Evolutionary conservation across 2,888 invertebrate species (phyloP).

Genomic region (Drosophila mimetica): DNA sequence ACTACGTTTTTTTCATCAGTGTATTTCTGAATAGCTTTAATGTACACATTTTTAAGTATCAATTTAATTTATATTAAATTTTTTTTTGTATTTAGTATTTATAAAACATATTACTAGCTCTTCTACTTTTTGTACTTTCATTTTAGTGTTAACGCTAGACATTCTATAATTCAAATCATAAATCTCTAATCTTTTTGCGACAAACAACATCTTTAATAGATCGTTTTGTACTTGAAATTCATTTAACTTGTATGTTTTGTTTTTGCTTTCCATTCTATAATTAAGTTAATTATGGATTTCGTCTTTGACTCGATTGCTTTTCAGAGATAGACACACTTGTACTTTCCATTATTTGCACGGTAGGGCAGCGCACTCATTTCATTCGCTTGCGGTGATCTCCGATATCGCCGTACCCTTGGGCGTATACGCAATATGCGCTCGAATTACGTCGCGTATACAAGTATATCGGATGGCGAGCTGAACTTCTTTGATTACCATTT

Average conservation of each 20-base stretch:
- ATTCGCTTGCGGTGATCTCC: slow-evolving; percentile 5
- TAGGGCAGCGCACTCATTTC: neutral
- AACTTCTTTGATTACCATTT: slow-evolving; percentile 40
- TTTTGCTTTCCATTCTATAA: neutral
- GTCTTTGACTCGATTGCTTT: neutral
- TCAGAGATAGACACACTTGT: neutral
- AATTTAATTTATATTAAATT: too few relatives aligned
- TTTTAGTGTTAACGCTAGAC: too few relatives aligned
- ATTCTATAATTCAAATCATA: too few relatives aligned
- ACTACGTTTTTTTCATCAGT: too few relatives aligned
- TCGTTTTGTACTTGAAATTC: too few relatives aligned
- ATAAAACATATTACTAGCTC: too few relatives aligned
- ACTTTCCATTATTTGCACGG: neutral
- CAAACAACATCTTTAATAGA: too few relatives aligned
- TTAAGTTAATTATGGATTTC: neutral
- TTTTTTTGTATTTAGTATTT: too few relatives aligned
- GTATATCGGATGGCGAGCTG: slow-evolving; percentile 21
- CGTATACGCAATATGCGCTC: slow-evolving; percentile 34
- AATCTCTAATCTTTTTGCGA: too few relatives aligned
- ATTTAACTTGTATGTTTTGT: neutral
- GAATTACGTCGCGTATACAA: slow-evolving; percentile 2
- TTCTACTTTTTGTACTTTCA: too few relatives aligned
- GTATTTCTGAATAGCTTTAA: too few relatives aligned
- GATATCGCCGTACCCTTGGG: slow-evolving; percentile 10
- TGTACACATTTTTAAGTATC: too few relatives aligned